Percentiles rank a stretch among this genome's conserved stretches.
phyloP scores from a whole-genome alignment of 2,888 invertebrate genomes.

The Caenorhabditis sinica region DNA sequence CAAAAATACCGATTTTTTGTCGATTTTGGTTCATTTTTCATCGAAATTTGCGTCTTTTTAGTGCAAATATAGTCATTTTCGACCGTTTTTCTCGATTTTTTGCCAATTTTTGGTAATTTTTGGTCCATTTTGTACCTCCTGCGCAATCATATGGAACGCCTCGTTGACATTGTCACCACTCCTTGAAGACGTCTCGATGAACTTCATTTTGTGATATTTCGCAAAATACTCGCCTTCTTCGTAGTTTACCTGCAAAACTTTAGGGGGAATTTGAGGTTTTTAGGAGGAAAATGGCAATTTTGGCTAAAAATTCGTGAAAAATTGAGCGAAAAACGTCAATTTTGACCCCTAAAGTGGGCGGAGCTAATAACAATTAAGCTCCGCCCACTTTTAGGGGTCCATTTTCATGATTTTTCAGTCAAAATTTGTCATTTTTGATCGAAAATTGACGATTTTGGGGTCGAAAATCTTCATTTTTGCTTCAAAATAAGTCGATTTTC shows the following conservation, averaged over 20 bases:
- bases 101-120: neutral
- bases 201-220: conserved; percentile 93
- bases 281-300: neutral
- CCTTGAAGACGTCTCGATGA: conserved; percentile 96
- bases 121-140: conserved; percentile 71
- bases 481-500: neutral
- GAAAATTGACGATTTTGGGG: neutral
- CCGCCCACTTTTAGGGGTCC: neutral
- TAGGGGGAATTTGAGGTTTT: neutral
- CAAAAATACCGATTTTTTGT: too few species aligned
- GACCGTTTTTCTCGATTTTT: neutral
- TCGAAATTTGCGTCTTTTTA: too few species aligned
- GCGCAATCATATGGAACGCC: conserved; percentile 80
- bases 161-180: conserved; percentile 87
- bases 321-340: neutral
- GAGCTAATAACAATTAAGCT: too few species aligned
- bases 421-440: too few species aligned
- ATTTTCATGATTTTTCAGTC: too few species aligned
- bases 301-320: neutral
- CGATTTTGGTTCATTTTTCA: too few species aligned
- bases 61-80: too few species aligned
- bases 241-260: conserved; percentile 84
- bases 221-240: conserved; percentile 96
- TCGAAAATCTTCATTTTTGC: neutral
- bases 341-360: neutral